Evolutionary conservation across 2,113 vertebrate species (phyloP), one percentile per base, ranked within the genome.

Genomic region (Triplophysa tibetana): DNA sequence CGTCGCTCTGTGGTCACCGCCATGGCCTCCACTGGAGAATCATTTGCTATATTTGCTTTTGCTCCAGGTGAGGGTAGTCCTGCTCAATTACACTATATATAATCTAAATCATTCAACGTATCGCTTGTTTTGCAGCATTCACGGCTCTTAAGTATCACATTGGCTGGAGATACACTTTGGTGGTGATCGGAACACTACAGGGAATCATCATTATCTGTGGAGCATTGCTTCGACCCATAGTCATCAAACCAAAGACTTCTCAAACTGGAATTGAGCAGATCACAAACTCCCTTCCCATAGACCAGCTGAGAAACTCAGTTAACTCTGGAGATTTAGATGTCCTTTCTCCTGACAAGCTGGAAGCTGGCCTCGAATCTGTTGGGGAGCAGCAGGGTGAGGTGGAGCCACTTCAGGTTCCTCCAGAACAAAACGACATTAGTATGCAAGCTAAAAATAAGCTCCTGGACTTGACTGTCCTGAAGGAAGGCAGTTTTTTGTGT

Each of bases 21-120:
- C 0, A 85, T 97, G 1, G 97, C 98, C 50, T 99, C 98, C 0
- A 98, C 94, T 1, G 98, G 98, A 85, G 98, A 99, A 86, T 96
- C 97, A 24, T 93, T 99, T 8, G 94, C 95, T 0, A 93, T 98
- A 73, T 98, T 98, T 87, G 93, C 93, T 76, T 94, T 98, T 24
- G 97, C 96, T 38, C 98, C 96, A 93, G 96, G 98, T 99, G 89
- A 82, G 81, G 9, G 24, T n/a, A 23, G 54, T 23, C 11, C 0
- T 48, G 33, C 5, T 19, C 38, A 17, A 63, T 33, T n/a, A 8
- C 26, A 60, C 11, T 33, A 23, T 52, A 72, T 24, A 16, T 26
- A 14, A 48, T 19, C 1, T 33, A 50, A 69, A 69, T 50, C 6
- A 9, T 19, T 50, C 43, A 29, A 29, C 33, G 48, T n/a, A 3